Evolutionary conservation across 2,888 invertebrate species (phyloP), one percentile per base, ranked within the genome.

Genomic region (Plagiodera versicolora): DNA sequence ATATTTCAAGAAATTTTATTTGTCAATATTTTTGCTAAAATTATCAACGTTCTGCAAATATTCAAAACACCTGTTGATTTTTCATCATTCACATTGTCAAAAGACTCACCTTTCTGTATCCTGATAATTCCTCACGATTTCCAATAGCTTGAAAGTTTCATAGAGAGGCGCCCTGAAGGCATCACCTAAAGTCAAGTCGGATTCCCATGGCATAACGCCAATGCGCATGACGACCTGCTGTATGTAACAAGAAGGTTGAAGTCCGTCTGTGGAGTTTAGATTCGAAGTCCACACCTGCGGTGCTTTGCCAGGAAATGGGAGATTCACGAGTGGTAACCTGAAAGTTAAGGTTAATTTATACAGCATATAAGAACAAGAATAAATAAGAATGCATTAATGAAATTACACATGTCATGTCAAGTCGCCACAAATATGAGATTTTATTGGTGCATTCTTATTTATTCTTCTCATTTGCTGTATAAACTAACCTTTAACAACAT

Each of bases 121-220:
- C 74, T 92, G 89, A 79, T 93, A 94, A 80, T 94, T 94, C 72
- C 91, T 86, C 66, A 97, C 87, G 60, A 90, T 86, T 80, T 96
- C 94, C 55, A 95, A 79, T 66, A 97, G 82, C 76, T 92, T 89
- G 81, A 97, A 98, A 18, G 91, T 90, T 82, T 94, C 93, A 73
- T 91, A 89, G 0, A 98, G 82, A 1, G 97, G 96, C 5, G 91
- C 94, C 72, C 95, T 85, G 79, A 95, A 95, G 47, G 95, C 95
- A 84, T 97, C 97, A 77, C 91, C 90, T 72, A 94, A 83, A 69
- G 88, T 87, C 69, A 96, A 82, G 70, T 91, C 89, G 64, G 86
- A 85, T 58, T 87, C 86, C 96, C 96, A 97, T 58, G 96, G 96
- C 64, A 92, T 84, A 9, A 97, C 94, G 61, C 92, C 90, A 76